phyloP scores from a whole-genome alignment of 2,797 vertebrate species.

The Xerus rutilus region DNA sequence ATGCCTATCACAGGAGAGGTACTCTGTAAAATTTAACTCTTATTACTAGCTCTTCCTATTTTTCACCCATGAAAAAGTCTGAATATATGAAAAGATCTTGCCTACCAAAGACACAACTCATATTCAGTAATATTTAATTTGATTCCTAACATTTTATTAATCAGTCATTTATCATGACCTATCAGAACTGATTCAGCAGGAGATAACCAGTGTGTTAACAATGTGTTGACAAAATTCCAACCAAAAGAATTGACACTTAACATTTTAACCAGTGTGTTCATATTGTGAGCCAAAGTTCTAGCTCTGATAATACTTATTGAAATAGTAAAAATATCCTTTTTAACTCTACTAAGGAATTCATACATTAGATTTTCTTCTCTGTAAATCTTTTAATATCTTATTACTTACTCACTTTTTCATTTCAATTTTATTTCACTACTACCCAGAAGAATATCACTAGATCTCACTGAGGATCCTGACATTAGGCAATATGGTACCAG shows the following conservation, averaged over 20 bases:
- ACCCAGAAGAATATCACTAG: background rate
- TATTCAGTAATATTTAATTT: conserved; percentile 78
- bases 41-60: background rate
- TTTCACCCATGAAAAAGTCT: background rate
- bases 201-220: background rate
- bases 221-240: background rate
- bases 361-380: background rate
- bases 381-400: background rate
- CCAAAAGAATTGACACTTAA: conserved; percentile 1
- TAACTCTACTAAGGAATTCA: background rate
- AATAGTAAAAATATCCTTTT: conserved; percentile 13
- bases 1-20: background rate
- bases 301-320: background rate
- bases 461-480: background rate
- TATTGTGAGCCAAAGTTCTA: background rate
- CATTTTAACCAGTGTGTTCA: background rate
- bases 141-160: conserved; percentile 73
- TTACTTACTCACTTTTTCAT: conserved; percentile 11
- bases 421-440: background rate
- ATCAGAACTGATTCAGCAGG: conserved; percentile 55
- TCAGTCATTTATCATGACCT: conserved; percentile 64
- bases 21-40: conserved; percentile 25
- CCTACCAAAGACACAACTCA: conserved; percentile 61
- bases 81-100: conserved; percentile 51
- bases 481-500: background rate